Base-by-base conservation (phyloP, 2,888 invertebrate genomes). In the Apomyelois bistriatella region DNA sequence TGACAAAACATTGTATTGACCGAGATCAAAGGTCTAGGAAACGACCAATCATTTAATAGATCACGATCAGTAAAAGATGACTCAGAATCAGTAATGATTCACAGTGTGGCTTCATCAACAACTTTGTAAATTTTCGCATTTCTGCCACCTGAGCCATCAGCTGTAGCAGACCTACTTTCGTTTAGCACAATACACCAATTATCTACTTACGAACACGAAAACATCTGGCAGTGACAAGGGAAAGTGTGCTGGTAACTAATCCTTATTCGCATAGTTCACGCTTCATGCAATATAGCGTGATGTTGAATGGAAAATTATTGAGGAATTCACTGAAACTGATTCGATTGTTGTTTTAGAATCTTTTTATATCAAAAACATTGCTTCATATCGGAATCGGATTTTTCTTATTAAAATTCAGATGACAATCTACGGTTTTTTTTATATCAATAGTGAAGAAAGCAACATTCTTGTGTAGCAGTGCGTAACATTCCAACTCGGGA, bases 211-310 rank as follows among this genome's bases (percentile, higher is more conserved):
- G 55, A 58, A 61, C 65, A 60, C 66, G 56, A 67, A 71, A 71
- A 65, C 63, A 61, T 60, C 60, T 62, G 58, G 53, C 53, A 60
- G 58, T 74, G 76, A 74, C 73, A 72, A 76, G 79, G 72, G 82
- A 82, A 81, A 82, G 82, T 79, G 58, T 59, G 57, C 49, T 65
- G 61, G 62, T 67, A 65, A 72, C 76, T 72, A 68, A 68, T 66
- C 64, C 70, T 62, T 70, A 76, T 74, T 73, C 61, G 67, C 66
- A 71, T 68, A 68, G 65, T 72, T 71, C 65, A 65, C 68, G 66
- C 68, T 57, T 58, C 84, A 84, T 79, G 85, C 85, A 58, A 82
- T 57, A 48, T 82, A 58, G 73, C 84, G 82, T 85, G 85, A 55
- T 55, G 53, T 43, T 53, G 15, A 41, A 50, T 41, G 52, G 48